Base-by-base conservation (phyloP, 2,113 vertebrate genomes). In the Marmota monax region DNA sequence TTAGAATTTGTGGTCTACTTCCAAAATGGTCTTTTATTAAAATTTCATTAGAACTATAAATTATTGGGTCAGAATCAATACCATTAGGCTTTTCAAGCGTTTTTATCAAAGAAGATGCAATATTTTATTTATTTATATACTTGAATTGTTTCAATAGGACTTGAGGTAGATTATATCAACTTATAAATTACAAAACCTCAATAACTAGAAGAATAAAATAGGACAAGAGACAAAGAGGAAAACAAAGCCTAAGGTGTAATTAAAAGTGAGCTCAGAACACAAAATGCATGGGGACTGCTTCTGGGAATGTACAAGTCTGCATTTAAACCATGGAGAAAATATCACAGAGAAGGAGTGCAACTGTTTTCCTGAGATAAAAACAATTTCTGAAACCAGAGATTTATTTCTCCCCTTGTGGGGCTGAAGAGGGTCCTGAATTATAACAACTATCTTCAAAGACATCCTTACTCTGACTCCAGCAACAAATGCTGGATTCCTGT, bases 51-150 rank as follows among this genome's bases (percentile, higher is more conserved):
- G 84, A 90, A 84, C 14, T 92, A 58, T 84, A 79, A 73, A 84
- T 95, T 91, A 78, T 69, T 79, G 84, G 63, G 7, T 27, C 79
- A 94, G 37, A 92, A 85, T 84, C 42, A 53, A 92, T 92, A 84
- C 34, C 61, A 42, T 83, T 29, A 13, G 42, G 22, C 32, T 53
- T 69, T 25, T 88, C 27, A 61, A 34, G 53, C 79, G 20, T 32
- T 84, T 95, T 95, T 70, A 91, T 67, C 53, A 70, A 90, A 82
- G 37, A 87, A 87, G 34, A 87, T 82, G 37, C 12, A 70, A 10
- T 70, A 45, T 69, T 97, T 94, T 69, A 94, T 94, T 85, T 73
- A 86, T 89, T 97, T 56, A 63, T 20, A 65, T 34, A 23, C 39
- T 84, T 53, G 27, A 61, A 63, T 88, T 89, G 13, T 89, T 92